phyloP scores from a whole-genome alignment of 2,113 vertebrate species.

The Chionodraco myersi region DNA sequence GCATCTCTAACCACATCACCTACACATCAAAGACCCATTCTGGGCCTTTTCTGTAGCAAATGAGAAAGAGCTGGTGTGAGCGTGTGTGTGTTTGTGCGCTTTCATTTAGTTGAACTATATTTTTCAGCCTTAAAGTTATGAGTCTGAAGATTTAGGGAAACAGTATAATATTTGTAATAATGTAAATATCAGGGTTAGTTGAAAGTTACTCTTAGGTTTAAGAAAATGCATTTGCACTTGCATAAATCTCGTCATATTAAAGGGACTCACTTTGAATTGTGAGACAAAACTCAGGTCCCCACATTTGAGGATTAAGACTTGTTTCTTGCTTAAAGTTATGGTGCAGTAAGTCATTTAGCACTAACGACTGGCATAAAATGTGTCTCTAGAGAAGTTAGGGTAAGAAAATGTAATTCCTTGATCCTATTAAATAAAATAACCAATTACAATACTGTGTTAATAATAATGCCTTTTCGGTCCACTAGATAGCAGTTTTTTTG shows the following conservation, averaged over 20 bases:
- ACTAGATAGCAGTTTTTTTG: too few species aligned
- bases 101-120: not conserved
- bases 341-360: not conserved
- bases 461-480: not conserved
- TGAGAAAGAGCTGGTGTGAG: not conserved
- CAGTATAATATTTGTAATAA: not conserved
- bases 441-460: not conserved
- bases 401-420: not conserved
- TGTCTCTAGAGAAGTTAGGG: not conserved
- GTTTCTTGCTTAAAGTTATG: not conserved
- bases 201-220: not conserved
- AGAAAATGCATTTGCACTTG: not conserved
- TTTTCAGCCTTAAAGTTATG: too few species aligned
- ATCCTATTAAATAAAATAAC: too few species aligned
- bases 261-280: not conserved
- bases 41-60: conserved; percentile 50
- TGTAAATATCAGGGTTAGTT: not conserved
- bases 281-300: not conserved
- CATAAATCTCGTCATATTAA: not conserved
- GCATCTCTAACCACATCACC: conserved; percentile 57
- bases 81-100: conserved; percentile 1
- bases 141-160: not conserved
- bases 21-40: conserved; percentile 63
- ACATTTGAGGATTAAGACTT: not conserved
- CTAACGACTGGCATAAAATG: not conserved